Evolutionary conservation across 2,888 invertebrate genomes (phyloP).

Genomic region (Lithodes maja): DNA sequence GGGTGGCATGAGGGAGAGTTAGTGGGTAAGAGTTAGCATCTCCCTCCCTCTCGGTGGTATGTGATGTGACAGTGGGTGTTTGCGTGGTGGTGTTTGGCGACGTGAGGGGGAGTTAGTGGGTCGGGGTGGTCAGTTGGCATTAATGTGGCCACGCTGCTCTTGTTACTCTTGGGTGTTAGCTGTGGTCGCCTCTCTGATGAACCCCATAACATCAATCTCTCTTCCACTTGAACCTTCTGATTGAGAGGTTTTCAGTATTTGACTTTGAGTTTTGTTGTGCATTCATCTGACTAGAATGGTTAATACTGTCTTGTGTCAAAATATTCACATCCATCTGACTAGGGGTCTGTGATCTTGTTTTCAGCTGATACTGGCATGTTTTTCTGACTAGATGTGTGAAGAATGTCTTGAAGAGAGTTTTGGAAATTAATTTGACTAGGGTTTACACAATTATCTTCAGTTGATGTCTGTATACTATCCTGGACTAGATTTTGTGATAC

Average conservation of each 20-base stretch:
- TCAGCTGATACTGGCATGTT: neutral
- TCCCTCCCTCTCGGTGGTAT: neutral
- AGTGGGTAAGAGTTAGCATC: neutral
- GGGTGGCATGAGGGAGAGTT: neutral
- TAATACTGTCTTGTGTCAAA: neutral
- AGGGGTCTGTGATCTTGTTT: neutral
- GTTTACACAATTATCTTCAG: neutral
- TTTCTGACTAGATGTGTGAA: constrained; percentile 10
- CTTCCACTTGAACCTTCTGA: neutral
- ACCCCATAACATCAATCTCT: constrained; percentile 4
- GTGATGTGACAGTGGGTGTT: neutral
- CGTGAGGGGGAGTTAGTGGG: constrained; percentile 47
- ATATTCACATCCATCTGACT: constrained; percentile 9
- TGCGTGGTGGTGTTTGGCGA: constrained; percentile 13
- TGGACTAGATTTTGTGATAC: neutral
- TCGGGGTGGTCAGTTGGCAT: constrained; percentile 37
- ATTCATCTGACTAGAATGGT: constrained; percentile 18
- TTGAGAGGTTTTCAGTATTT: neutral
- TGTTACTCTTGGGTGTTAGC: constrained; percentile 30
- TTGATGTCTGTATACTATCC: neutral
- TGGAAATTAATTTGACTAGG: neutral
- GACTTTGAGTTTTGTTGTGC: neutral
- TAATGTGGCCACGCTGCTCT: constrained; percentile 39
- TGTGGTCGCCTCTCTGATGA: constrained; percentile 4
- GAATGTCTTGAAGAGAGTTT: neutral